These are phyloP conservation scores for Pseudomugil tenellus DNA, from an alignment of 2,797 vertebrate species.

Conservation along the genomic window DNA sequence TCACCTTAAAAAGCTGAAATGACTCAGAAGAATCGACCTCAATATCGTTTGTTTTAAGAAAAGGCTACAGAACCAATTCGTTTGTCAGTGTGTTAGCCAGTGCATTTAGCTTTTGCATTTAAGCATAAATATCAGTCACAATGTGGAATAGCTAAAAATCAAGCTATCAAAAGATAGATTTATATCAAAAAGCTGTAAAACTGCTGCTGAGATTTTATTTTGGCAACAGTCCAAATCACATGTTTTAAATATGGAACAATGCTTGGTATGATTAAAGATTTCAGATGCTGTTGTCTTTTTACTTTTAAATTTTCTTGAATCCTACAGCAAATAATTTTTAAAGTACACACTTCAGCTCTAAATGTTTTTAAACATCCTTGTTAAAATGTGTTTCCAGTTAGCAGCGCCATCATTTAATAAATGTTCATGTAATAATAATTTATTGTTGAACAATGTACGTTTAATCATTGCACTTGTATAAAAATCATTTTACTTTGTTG, in stretches of 20 bases:
- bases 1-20: slow-evolving; percentile 16
- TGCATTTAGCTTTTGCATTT: slow-evolving; percentile 16
- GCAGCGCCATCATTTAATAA: too few species aligned
- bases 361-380: background rate
- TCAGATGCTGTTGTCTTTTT: background rate
- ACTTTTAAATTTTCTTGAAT: background rate
- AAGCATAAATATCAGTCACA: background rate
- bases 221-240: slow-evolving; percentile 54
- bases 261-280: slow-evolving; percentile 21
- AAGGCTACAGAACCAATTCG: slow-evolving; percentile 44
- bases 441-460: too few species aligned
- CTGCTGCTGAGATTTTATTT: slow-evolving; percentile 29
- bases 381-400: too few species aligned
- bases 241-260: slow-evolving; percentile 54
- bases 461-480: background rate
- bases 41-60: slow-evolving; percentile 66
- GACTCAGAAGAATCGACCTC: slow-evolving; percentile 55
- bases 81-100: slow-evolving; percentile 26
- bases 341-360: background rate
- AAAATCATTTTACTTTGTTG: background rate
- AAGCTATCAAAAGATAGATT: slow-evolving; percentile 28
- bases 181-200: background rate
- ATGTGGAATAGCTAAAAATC: background rate
- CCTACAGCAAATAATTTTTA: background rate
- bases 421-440: too few species aligned